These are phyloP conservation scores for Globodera rostochiensis DNA, from an alignment of 1,140 invertebrate species.

Conservation along the genomic window DNA sequence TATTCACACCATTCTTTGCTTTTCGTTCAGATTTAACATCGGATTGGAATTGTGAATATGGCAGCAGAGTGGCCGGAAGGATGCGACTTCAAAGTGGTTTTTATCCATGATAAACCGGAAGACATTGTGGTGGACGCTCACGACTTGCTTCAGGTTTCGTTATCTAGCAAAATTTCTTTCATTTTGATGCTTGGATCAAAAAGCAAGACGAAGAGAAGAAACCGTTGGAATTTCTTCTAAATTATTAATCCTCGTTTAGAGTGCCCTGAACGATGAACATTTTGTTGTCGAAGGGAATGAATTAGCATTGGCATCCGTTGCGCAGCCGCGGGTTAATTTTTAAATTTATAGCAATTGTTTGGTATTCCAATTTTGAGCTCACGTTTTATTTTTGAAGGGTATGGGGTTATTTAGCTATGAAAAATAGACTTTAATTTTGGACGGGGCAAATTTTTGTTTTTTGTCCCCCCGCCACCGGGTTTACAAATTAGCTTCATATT, in stretches of 20 bases:
- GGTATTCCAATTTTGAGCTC: conserved; percentile 4
- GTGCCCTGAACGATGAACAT: neutral
- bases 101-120: conserved; percentile 14
- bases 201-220: neutral
- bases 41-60: neutral
- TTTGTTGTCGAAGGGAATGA: neutral
- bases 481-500: neutral
- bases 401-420: neutral
- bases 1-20: no score
- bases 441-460: no score
- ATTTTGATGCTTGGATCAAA: neutral
- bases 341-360: neutral
- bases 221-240: neutral
- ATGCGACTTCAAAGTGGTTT: conserved; percentile 23
- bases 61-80: neutral
- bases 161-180: neutral
- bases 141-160: neutral
- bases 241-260: neutral
- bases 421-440: no score
- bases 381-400: no score
- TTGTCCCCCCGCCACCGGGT: no score
- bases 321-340: neutral
- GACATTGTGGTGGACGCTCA: conserved; percentile 13
- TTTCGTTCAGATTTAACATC: no score
- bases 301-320: conserved; percentile 1